Percentiles rank a stretch among this genome's conserved stretches.
Conservation (phyloP, 2,113 vertebrate species). For the Crotalus helleri region DNA sequence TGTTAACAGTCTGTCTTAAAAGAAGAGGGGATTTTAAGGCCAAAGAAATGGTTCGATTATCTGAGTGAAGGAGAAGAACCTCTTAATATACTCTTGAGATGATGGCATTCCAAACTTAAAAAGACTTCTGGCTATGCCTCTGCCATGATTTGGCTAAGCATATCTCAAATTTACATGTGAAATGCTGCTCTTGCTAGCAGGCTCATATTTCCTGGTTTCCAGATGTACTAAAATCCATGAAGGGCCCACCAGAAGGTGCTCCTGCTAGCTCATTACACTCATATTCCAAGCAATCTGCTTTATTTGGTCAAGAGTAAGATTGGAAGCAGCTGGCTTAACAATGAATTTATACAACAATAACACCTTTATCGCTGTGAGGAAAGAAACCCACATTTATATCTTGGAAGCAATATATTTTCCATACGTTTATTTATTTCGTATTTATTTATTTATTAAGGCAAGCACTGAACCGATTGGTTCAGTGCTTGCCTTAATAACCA, state of each 20-base stretch:
- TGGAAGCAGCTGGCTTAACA: neutral
- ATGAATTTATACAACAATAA: neutral
- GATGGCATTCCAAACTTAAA: constrained; percentile 33
- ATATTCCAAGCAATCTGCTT: neutral
- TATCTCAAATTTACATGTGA: neutral
- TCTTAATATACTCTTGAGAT: constrained; percentile 50
- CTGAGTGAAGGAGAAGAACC: constrained; percentile 36
- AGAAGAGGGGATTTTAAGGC: constrained; percentile 14
- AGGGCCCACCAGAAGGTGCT: neutral
- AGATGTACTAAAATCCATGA: neutral
- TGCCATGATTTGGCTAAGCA: neutral
- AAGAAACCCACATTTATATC: neutral
- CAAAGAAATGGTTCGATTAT: constrained; percentile 50
- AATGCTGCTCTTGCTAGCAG: neutral
- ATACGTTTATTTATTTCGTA: neutral
- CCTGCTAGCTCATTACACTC: neutral
- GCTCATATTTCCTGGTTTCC: neutral
- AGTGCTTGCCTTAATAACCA: neutral
- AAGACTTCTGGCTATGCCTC: constrained; percentile 23
- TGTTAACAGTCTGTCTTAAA: constrained; percentile 37
- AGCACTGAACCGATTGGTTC: neutral
- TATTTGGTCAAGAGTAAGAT: neutral
- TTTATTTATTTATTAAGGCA: too few relatives aligned
- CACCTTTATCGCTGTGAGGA: neutral
- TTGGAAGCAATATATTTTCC: neutral